Percentiles rank a stretch among this genome's conserved stretches.
phyloP scores from a whole-genome alignment of 2,113 vertebrate genomes.

The Eptesicus fuscus region DNA sequence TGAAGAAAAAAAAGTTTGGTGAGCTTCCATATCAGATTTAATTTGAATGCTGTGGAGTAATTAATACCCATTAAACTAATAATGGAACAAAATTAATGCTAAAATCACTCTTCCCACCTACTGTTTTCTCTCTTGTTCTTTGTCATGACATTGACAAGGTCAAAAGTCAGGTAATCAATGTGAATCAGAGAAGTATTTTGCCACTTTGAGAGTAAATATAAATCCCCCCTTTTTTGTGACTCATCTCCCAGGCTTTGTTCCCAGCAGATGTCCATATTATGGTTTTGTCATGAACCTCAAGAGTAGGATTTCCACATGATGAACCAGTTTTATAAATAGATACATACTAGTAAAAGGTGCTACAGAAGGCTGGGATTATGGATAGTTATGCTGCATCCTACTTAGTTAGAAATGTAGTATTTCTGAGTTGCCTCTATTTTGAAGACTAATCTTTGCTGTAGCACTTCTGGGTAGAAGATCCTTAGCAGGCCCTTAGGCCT shows the following conservation, averaged over 20 bases:
- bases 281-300: slow-evolving; percentile 21
- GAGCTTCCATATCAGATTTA: background rate
- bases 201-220: background rate
- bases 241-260: background rate
- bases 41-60: background rate
- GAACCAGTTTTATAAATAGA: background rate
- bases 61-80: background rate
- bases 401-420: background rate
- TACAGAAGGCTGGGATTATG: background rate
- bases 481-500: background rate
- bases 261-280: background rate
- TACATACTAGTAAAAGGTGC: background rate
- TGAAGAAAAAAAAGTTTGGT: background rate
- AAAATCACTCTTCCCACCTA: background rate
- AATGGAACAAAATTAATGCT: background rate
- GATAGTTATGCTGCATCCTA: background rate
- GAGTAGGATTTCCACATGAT: background rate
- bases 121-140: slow-evolving; percentile 32
- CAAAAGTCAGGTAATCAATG: slow-evolving; percentile 4
- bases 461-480: background rate
- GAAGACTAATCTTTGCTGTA: background rate
- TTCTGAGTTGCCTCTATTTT: slow-evolving; percentile 27
- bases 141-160: background rate
- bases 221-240: background rate
- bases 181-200: background rate